A percentile compares a stretch with the other conserved stretches of the same genome.
phyloP scores from a whole-genome alignment of 2,113 vertebrate species.

The Psephotus haematonotus region DNA sequence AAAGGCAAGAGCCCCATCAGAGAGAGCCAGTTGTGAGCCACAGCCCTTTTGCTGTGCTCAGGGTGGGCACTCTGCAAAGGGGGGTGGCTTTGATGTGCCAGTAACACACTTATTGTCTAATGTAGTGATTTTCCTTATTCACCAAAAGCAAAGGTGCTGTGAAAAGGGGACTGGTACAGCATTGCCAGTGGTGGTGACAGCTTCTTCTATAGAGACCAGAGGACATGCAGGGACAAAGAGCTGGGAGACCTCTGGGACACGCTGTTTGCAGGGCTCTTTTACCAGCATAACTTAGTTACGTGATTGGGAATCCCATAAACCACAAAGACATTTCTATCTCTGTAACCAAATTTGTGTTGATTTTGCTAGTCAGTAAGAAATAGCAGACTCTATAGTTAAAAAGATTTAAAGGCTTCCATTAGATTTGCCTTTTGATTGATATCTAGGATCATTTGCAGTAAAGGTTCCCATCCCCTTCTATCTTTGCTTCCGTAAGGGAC shows the following conservation, averaged over 20 bases:
- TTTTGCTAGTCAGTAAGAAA: conserved; percentile 10
- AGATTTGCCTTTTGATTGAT: conserved; percentile 4
- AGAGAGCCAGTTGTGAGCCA: accelerated
- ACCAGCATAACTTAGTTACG: background rate
- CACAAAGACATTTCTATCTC: background rate
- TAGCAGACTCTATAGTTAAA: background rate
- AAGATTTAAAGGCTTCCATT: conserved; percentile 3
- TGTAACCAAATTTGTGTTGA: conserved; percentile 22
- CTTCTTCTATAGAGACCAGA: background rate
- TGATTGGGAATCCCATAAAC: background rate
- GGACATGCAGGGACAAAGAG: background rate
- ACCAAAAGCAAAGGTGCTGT: background rate
- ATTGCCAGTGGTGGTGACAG: background rate
- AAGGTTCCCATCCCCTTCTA: background rate
- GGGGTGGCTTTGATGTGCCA: background rate
- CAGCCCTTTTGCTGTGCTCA: background rate
- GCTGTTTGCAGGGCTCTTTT: background rate
- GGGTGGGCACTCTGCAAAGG: background rate
- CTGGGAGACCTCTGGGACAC: background rate
- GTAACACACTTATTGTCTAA: background rate
- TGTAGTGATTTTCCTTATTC: background rate
- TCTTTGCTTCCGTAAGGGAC: background rate
- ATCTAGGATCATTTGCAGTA: background rate
- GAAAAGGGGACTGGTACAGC: background rate
- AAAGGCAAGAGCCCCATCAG: background rate